phyloP scores from a whole-genome alignment of 2,888 invertebrate species.

The Schizaphis graminum region DNA sequence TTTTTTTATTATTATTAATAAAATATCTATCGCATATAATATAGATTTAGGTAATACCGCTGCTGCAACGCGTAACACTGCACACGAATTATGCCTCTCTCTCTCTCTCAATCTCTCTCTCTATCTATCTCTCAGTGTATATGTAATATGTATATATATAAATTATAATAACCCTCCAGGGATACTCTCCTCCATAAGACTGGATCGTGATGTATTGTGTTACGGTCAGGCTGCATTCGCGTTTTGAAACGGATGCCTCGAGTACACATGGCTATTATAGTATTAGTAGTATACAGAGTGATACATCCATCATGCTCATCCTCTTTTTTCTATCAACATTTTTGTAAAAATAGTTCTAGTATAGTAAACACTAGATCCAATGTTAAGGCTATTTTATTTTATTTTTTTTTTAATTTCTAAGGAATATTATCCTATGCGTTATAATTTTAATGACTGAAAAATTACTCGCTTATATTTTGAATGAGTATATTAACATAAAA shows the following conservation, averaged over 20 bases:
- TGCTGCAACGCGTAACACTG: background rate
- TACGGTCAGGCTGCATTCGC: background rate
- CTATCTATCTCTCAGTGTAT: background rate
- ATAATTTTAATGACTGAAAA: no score
- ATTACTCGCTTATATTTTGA: no score
- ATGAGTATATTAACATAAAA: no score
- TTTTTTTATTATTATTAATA: background rate
- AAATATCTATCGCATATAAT: background rate
- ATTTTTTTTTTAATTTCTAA: background rate
- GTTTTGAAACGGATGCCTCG: slow-evolving; percentile 53
- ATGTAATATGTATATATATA: background rate
- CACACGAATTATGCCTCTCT: background rate
- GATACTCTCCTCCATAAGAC: slow-evolving; percentile 16
- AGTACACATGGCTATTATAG: background rate
- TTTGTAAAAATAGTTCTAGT: background rate
- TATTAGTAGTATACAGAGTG: background rate
- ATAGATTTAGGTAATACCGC: background rate
- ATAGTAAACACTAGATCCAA: background rate
- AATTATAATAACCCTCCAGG: slow-evolving; percentile 33
- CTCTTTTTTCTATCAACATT: background rate
- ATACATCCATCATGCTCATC: background rate
- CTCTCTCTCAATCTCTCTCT: background rate
- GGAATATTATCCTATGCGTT: background rate
- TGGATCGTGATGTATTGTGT: slow-evolving; percentile 57
- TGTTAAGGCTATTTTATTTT: background rate